These are phyloP conservation scores for Globodera rostochiensis DNA, from an alignment of 1,140 invertebrate genomes.

Conservation along the genomic window DNA sequence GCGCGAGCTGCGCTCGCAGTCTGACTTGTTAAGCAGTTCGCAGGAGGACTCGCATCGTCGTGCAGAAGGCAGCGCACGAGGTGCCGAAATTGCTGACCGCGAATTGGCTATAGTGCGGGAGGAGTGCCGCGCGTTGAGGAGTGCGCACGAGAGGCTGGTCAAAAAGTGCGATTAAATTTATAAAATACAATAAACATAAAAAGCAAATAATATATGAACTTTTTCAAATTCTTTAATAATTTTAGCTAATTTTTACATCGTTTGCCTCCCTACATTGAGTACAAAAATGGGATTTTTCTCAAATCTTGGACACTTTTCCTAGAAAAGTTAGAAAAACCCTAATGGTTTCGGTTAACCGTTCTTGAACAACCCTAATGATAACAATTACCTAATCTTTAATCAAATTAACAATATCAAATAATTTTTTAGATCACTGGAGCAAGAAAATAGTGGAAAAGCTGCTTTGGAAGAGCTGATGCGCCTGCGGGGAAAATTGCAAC, in stretches of 20 bases:
- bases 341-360: too few relatives aligned
- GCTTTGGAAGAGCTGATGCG: constrained; percentile 31
- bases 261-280: constrained; percentile 5
- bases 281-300: constrained; percentile 24
- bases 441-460: constrained; percentile 28
- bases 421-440: constrained; percentile 35
- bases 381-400: constrained; percentile 16
- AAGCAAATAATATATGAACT: too few relatives aligned
- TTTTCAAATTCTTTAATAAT: not conserved
- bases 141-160: constrained; percentile 49
- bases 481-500: constrained; percentile 23
- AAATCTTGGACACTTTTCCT: not conserved
- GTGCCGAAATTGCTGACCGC: constrained; percentile 36
- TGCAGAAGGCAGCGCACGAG: not conserved
- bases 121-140: constrained; percentile 44
- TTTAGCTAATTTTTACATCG: constrained; percentile 22
- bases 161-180: constrained; percentile 27
- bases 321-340: too few relatives aligned
- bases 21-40: constrained; percentile 33
- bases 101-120: constrained; percentile 46
- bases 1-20: constrained; percentile 26
- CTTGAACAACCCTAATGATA: not conserved
- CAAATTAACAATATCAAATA: constrained; percentile 17
- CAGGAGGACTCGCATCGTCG: constrained; percentile 25
- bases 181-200: not conserved